Evolutionary conservation across 2,888 invertebrate genomes (phyloP), one percentile per base, ranked within the genome.

Genomic region (Dryadula phaetusa): DNA sequence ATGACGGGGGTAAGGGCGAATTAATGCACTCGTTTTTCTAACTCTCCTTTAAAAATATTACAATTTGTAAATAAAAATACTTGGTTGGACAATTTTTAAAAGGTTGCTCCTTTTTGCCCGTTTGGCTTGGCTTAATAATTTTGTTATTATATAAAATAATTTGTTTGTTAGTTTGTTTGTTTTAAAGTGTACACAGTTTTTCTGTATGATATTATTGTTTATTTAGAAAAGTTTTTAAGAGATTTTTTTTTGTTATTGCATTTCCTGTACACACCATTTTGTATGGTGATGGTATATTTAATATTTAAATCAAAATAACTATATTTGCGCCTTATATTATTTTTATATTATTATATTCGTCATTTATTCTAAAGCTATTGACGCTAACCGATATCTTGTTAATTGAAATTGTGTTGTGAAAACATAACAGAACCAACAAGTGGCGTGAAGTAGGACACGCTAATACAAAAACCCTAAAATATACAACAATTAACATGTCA

Each of bases 1-100:
- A 86, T 82, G 75, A 73, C 75, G 77, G 75, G 79, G 78, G 66
- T 37, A 66, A 61, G 70, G 64, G 66, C 56, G 64, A 53, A 53
- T 56, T 70, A 68, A 70, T 70, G 54, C 64, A 65, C 47, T 37
- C 44, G 64, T 64, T 65, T 60, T 65, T 65, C 42, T 49, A 49
- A 34, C 34, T 64, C 18, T 14, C 14, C n/a, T 28, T 56, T 14
- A 28, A 40, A 25, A 18, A 60, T 46, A 32, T 60, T 46, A 46
- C 28, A n/a, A 44, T 46, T 28, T 60, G 18, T 44, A 2, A 12
- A 14, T 18, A 44, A 20, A 37, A 12, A 37, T 37, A 12, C 12
- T 37, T 12, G 1, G 37, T 37, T 6, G 37, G 10, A 37, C 32
- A 32, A 7, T 37, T 10, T 37, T 37, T 37, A 12, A 37, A 37